A percentile compares a stretch with the other conserved stretches of the same genome.
Conservation (phyloP, 2,888 invertebrate genomes). For the Pyrocoelia pectoralis region DNA sequence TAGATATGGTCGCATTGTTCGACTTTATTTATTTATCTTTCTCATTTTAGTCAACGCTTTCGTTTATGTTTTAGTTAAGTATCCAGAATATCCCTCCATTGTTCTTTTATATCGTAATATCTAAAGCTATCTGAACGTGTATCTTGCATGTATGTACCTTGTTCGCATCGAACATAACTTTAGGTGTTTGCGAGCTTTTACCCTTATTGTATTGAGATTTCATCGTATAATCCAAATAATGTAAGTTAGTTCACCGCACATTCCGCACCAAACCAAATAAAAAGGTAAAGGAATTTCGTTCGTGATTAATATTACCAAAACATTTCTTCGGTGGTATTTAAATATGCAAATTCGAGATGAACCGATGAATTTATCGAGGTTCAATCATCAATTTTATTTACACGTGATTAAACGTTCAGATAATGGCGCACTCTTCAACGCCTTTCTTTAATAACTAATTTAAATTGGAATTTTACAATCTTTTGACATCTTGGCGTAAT, state of each 20-base stretch:
- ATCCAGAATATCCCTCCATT: constrained; percentile 28
- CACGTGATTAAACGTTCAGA: not conserved
- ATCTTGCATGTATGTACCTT: constrained; percentile 24
- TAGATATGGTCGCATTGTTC: constrained; percentile 33
- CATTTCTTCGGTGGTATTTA: not conserved
- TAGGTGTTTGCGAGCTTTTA: constrained; percentile 4
- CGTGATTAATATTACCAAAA: not conserved
- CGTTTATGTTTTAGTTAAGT: constrained; percentile 29
- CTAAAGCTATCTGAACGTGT: constrained; percentile 26
- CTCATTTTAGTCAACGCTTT: constrained; percentile 49
- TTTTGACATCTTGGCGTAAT: not conserved
- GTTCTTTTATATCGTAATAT: constrained; percentile 34
- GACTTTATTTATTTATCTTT: constrained; percentile 44
- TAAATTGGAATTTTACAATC: not conserved
- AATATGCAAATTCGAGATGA: not conserved
- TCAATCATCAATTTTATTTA: constrained; percentile 1
- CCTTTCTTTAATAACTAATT: not conserved
- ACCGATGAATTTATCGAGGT: not conserved
- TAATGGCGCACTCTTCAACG: constrained; percentile 1
- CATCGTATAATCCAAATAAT: not conserved
- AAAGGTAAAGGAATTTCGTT: no score
- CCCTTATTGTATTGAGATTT: not conserved
- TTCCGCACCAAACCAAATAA: no score
- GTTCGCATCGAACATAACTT: constrained; percentile 20
- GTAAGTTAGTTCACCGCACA: no score